These are phyloP conservation scores for Natrix natrix DNA, from an alignment of 2,797 vertebrate genomes.

Conservation along the genomic window DNA sequence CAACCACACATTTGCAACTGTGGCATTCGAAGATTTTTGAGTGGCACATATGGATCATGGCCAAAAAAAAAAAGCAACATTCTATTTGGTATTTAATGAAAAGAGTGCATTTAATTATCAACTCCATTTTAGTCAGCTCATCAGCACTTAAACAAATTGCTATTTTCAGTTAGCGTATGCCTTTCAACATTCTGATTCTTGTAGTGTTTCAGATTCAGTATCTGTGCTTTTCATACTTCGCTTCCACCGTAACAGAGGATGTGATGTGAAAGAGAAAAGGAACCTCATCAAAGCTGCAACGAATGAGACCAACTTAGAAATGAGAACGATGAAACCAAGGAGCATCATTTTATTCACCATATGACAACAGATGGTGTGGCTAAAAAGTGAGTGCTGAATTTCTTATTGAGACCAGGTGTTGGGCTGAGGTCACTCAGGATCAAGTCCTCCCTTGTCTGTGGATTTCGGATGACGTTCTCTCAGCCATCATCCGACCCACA, in stretches of 20 bases:
- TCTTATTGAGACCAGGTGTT: neutral
- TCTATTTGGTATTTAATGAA: neutral
- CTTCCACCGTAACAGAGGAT: neutral
- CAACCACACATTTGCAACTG: constrained; percentile 1
- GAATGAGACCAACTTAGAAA: neutral
- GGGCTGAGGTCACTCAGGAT: neutral
- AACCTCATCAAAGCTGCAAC: neutral
- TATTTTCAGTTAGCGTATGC: neutral
- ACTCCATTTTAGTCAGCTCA: neutral
- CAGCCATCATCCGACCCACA: neutral
- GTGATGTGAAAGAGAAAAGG: neutral
- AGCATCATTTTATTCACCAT: neutral
- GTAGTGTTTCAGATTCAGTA: neutral
- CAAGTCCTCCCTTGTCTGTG: neutral
- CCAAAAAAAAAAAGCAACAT: neutral
- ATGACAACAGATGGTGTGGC: neutral
- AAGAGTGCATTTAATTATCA: neutral
- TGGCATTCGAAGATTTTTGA: neutral
- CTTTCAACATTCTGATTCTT: neutral
- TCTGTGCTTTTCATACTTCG: neutral
- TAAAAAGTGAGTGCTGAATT: neutral
- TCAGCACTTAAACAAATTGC: neutral
- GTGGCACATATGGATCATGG: neutral
- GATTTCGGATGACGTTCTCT: neutral
- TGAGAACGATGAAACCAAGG: neutral